phyloP scores from a whole-genome alignment of 2,113 vertebrate genomes.

The Ramphastos sulfuratus region DNA sequence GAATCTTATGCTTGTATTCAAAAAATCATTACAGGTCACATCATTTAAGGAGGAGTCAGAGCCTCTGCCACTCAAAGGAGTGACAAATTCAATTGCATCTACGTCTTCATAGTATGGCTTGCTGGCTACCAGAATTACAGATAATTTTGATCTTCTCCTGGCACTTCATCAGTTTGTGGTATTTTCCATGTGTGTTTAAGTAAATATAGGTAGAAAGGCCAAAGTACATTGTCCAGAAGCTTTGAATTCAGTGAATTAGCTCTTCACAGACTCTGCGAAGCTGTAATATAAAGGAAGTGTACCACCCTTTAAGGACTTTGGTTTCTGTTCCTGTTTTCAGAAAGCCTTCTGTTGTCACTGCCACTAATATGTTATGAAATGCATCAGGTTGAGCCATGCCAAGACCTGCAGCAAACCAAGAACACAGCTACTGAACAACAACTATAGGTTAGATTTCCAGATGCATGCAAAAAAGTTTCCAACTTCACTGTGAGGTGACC shows the following conservation, averaged over 20 bases:
- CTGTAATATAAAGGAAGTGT: background rate
- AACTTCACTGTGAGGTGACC: background rate
- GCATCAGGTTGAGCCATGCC: background rate
- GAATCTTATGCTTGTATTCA: background rate
- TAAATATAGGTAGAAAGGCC: background rate
- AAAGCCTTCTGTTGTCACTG: background rate
- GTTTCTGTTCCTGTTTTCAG: background rate
- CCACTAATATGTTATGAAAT: background rate
- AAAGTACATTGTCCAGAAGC: background rate
- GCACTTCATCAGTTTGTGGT: background rate
- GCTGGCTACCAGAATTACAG: background rate
- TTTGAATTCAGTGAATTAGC: background rate
- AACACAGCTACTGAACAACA: background rate
- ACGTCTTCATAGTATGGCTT: background rate
- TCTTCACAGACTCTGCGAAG: background rate
- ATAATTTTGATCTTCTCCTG: background rate
- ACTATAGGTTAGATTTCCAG: background rate
- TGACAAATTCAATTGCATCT: constrained; percentile 24
- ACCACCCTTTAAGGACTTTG: background rate
- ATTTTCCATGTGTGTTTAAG: background rate
- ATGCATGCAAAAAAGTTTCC: background rate
- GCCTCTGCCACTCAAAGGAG: background rate
- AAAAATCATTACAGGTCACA: background rate
- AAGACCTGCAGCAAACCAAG: background rate
- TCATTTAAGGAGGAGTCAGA: background rate